phyloP scores from a whole-genome alignment of 2,797 vertebrate genomes.

The Scolopax rusticola region DNA sequence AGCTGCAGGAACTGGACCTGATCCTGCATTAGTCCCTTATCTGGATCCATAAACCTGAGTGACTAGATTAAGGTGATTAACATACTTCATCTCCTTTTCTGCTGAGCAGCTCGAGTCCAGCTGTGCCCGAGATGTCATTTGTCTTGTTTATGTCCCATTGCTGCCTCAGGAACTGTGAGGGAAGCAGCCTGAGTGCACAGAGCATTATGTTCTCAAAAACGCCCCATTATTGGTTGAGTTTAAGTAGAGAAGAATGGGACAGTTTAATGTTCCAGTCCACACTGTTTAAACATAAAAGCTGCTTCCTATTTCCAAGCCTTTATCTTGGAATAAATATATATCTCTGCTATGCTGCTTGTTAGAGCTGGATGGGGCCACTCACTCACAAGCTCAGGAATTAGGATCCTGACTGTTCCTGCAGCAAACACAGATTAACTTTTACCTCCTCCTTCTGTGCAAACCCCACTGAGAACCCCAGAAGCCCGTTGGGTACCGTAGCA shows the following conservation, averaged over 20 bases:
- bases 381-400: background rate
- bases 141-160: background rate
- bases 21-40: background rate
- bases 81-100: background rate
- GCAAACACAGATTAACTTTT: background rate
- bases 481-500: conserved; percentile 86
- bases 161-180: background rate
- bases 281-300: background rate
- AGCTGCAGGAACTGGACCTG: background rate
- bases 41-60: background rate
- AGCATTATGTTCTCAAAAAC: background rate
- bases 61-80: background rate
- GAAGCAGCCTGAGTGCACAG: background rate
- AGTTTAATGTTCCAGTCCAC: background rate
- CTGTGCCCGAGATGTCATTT: background rate
- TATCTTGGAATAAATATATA: accelerated
- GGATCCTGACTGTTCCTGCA: background rate
- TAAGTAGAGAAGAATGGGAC: background rate
- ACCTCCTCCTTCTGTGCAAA: background rate
- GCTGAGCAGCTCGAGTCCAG: background rate
- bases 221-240: background rate
- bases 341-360: accelerated
- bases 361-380: background rate
- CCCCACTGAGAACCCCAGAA: background rate
- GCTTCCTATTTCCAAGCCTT: background rate